Percentiles rank a stretch among this genome's conserved stretches.
Evolutionary conservation across 2,797 vertebrate species (phyloP).

Genomic region (Hydrocynus forskahlii): DNA sequence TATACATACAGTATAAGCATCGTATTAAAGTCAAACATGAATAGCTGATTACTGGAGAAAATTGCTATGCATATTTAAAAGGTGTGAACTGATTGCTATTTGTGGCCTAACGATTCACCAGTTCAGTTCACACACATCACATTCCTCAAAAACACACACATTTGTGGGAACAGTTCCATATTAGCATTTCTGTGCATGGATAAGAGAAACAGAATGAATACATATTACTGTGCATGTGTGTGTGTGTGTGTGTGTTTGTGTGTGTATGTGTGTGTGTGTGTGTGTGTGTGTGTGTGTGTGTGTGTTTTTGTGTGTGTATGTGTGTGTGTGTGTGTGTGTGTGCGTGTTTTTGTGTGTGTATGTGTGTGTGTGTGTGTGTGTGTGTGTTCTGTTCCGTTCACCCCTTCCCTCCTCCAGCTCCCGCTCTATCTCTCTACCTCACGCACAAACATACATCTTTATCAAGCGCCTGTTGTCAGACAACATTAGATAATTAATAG

Average conservation of each 20-base stretch:
- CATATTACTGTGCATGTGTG: background rate
- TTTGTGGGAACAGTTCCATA: background rate
- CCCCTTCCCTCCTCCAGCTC: constrained; percentile 7
- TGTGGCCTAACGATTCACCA: background rate
- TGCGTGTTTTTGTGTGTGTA: background rate
- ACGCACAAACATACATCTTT: constrained; percentile 97
- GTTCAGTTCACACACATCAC: too few relatives aligned
- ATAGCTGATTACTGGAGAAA: too few relatives aligned
- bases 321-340: constrained; percentile 3
- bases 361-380: too few relatives aligned
- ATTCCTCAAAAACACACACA: too few relatives aligned
- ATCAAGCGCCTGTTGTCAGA: constrained; percentile 99
- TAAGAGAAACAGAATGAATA: background rate
- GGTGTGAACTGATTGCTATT: too few relatives aligned
- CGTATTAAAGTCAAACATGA: too few relatives aligned
- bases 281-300: too few relatives aligned
- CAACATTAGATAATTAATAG: constrained; percentile 99
- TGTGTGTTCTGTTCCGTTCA: background rate
- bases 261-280: background rate
- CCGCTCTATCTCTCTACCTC: constrained; percentile 63
- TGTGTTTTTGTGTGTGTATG: too few relatives aligned
- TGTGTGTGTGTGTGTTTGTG: background rate
- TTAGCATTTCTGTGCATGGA: background rate
- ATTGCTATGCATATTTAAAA: too few relatives aligned
- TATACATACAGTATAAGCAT: too few relatives aligned